Conservation (phyloP, 2,888 invertebrate species). For the Drosophila subsilvestris region DNA sequence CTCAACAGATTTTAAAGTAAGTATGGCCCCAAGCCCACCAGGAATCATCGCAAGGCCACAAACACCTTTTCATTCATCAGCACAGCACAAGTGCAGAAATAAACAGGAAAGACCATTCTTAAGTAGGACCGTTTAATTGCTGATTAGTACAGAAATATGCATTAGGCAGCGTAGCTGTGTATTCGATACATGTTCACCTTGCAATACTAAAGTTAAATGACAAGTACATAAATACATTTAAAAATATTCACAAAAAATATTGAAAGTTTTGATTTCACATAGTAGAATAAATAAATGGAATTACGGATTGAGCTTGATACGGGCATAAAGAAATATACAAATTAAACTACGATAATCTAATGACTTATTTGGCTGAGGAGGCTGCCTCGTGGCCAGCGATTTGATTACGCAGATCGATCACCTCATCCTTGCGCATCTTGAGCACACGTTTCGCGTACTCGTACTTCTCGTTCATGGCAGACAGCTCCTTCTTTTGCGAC, state of each 20-base stretch:
- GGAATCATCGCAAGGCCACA: too few species aligned
- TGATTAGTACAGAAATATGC: too few species aligned
- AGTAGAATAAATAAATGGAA: background rate
- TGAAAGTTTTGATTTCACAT: background rate
- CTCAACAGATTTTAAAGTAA: background rate
- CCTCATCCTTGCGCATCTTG: slow-evolving; percentile 39
- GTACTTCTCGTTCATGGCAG: slow-evolving; percentile 11
- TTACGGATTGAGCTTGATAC: background rate
- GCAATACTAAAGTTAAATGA: background rate
- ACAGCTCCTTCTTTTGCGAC: slow-evolving; percentile 16
- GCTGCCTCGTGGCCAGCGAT: slow-evolving; percentile 6
- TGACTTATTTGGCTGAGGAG: slow-evolving; percentile 31
- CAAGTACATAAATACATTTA: background rate
- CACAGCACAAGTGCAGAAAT: too few species aligned
- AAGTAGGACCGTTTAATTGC: too few species aligned
- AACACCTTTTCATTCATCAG: too few species aligned
- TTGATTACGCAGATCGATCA: slow-evolving; percentile 24
- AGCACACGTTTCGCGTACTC: slow-evolving; percentile 16
- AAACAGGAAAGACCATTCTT: too few species aligned
- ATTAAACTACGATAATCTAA: slow-evolving; percentile 20
- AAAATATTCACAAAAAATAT: background rate
- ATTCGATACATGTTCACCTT: too few species aligned
- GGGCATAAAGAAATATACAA: slow-evolving; percentile 30
- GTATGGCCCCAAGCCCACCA: background rate
- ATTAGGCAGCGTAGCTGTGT: too few species aligned